Conservation (phyloP, 92 coral and sea anemone species). For the Diadumene lineata region DNA sequence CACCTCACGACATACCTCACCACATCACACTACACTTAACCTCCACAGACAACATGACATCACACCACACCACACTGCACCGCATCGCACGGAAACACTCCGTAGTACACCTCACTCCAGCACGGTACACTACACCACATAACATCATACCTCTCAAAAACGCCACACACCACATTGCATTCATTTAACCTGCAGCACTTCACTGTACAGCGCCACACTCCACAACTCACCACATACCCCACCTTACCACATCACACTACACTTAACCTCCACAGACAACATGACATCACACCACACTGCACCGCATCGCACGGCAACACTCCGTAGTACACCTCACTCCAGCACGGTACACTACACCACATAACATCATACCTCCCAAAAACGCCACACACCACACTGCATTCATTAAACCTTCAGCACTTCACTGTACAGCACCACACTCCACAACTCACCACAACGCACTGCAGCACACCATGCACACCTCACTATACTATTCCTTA, state of each 20-base stretch:
- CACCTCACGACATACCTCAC: not conserved
- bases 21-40: not conserved
- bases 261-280: not conserved
- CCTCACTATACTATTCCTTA: no score
- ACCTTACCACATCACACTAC: not conserved
- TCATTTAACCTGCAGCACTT: not conserved
- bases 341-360: slow-evolving; percentile 7
- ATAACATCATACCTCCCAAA: not conserved
- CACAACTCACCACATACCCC: no score
- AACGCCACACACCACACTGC: not conserved
- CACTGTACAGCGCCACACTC: not conserved
- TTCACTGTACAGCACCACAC: not conserved
- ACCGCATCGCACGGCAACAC: not conserved
- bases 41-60: not conserved
- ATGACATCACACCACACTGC: not conserved
- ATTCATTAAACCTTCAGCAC: not conserved
- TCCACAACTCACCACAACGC: no score
- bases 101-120: slow-evolving; percentile 8
- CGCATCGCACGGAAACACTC: not conserved
- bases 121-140: slow-evolving; percentile 7
- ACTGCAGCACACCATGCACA: not conserved
- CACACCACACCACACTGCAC: not conserved
- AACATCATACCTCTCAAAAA: not conserved
- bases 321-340: slow-evolving; percentile 4
- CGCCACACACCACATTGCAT: not conserved